Evolutionary conservation across 2,888 invertebrate species (phyloP).

Genomic region (Adelognathus sp.): DNA sequence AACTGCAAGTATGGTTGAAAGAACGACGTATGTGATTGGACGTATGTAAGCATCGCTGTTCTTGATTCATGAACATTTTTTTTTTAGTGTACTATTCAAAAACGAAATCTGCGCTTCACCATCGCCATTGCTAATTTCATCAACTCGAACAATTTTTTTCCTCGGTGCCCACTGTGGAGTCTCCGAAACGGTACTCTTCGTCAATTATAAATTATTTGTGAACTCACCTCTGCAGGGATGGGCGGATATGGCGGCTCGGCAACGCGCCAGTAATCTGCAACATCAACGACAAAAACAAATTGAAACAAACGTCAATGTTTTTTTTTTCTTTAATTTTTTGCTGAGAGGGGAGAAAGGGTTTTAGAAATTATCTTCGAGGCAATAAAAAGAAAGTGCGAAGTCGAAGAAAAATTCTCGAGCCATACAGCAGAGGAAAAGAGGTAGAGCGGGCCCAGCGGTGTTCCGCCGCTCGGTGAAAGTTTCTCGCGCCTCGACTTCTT

Average conservation of each 20-base stretch:
- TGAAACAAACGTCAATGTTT: constrained; percentile 1
- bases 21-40: too few species aligned
- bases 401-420: neutral
- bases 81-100: too few species aligned
- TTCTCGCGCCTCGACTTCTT: constrained; percentile 61
- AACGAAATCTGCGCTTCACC: too few species aligned
- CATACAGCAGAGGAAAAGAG: constrained; percentile 23
- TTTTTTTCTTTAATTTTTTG: neutral
- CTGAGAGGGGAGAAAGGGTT: neutral
- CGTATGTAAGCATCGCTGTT: too few species aligned
- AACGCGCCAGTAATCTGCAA: constrained; percentile 73
- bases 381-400: constrained; percentile 18
- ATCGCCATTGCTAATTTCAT: too few species aligned
- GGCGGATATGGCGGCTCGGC: constrained; percentile 67
- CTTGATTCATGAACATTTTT: too few species aligned
- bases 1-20: too few species aligned
- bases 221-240: constrained; percentile 71
- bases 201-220: constrained; percentile 19
- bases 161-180: neutral
- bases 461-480: constrained; percentile 63
- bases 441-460: constrained; percentile 13
- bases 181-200: neutral
- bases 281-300: constrained; percentile 51
- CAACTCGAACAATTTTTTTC: too few species aligned
- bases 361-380: constrained; percentile 12